Conservation (phyloP, 2,113 vertebrate species). For the Sialia sialis region DNA sequence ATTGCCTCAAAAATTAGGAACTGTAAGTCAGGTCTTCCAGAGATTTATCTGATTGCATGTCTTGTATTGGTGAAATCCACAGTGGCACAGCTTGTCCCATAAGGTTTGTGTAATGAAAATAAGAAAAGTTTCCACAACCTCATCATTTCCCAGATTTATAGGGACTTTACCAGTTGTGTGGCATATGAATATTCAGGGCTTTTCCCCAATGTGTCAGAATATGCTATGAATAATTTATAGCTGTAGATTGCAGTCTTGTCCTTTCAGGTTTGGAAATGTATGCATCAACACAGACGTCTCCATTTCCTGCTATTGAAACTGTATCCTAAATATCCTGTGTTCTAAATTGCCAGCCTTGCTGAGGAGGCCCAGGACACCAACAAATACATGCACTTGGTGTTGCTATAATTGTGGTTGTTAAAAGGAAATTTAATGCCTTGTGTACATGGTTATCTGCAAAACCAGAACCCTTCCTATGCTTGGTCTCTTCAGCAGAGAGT, state of each 20-base stretch:
- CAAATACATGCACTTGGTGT: not conserved
- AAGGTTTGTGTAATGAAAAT: constrained; percentile 20
- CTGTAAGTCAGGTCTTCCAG: not conserved
- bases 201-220: constrained; percentile 55
- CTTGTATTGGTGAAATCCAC: constrained; percentile 24
- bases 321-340: constrained; percentile 33
- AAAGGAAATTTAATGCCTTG: not conserved
- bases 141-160: constrained; percentile 47
- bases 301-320: constrained; percentile 35
- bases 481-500: not conserved
- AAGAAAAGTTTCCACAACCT: constrained; percentile 32
- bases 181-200: constrained; percentile 68
- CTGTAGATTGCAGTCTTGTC: constrained; percentile 59
- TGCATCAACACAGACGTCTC: constrained; percentile 36
- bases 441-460: not conserved
- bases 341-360: not conserved
- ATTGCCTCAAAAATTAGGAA: not conserved
- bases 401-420: not conserved
- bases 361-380: not conserved
- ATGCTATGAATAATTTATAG: constrained; percentile 70
- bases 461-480: not conserved
- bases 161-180: constrained; percentile 41
- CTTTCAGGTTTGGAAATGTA: constrained; percentile 62
- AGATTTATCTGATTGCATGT: not conserved
- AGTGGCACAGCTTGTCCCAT: not conserved